Percentiles rank a stretch among this genome's conserved stretches.
Conservation (phyloP, 1,140 invertebrate genomes). For the Camponotus pennsylvanicus region DNA sequence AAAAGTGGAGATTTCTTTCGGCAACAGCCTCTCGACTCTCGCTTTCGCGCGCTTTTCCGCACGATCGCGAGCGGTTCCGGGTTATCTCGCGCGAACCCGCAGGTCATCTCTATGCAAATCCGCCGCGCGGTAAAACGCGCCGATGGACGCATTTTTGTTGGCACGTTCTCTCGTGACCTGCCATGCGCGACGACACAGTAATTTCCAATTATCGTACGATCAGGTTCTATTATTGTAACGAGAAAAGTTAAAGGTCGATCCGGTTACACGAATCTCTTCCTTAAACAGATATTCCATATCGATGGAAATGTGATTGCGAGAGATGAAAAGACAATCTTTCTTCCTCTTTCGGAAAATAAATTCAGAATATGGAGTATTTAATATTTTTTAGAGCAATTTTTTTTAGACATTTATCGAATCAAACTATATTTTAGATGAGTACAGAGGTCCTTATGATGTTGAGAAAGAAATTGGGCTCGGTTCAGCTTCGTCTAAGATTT, state of each 20-base stretch:
- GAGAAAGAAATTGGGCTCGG: neutral
- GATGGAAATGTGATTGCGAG: neutral
- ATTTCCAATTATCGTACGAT: constrained; percentile 75
- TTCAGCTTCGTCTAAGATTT: neutral
- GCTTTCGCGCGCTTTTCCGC: neutral
- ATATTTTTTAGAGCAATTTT: neutral
- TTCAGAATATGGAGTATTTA: neutral
- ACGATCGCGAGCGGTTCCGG: neutral
- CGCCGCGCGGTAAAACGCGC: constrained; percentile 19
- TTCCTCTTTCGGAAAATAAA: neutral
- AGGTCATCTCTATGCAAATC: constrained; percentile 5
- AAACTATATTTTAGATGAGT: no score
- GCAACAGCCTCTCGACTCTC: neutral
- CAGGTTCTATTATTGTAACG: constrained; percentile 60
- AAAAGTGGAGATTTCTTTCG: constrained; percentile 1
- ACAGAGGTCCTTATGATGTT: no score
- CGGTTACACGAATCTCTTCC: constrained; percentile 56
- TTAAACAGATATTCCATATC: constrained; percentile 4
- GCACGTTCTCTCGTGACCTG: constrained; percentile 61
- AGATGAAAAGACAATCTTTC: neutral
- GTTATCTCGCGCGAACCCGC: neutral
- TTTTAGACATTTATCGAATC: neutral
- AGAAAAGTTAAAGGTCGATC: constrained; percentile 60
- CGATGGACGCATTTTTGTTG: constrained; percentile 45
- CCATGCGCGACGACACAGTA: constrained; percentile 70